Evolutionary conservation across 2,797 vertebrate genomes (phyloP), one percentile per base, ranked within the genome.

Genomic region (Phrynocephalus vlangalii): DNA sequence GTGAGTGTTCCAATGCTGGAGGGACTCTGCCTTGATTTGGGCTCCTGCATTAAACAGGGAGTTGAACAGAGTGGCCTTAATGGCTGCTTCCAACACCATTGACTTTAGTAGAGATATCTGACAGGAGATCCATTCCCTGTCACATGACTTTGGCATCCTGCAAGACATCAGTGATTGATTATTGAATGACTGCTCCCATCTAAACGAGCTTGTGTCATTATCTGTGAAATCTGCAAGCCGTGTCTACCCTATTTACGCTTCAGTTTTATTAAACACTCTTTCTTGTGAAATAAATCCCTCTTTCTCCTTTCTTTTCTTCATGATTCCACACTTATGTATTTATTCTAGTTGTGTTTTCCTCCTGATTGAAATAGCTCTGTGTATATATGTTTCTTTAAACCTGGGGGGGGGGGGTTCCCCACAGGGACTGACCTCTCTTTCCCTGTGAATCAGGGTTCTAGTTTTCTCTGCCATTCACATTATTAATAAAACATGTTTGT

Each of bases 71-170:
- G 6, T 56, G 52, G 52, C 13, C 52, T 56, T 56, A 56, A 10
- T 10, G 52, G 52, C 52, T 13, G 9, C 52, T 56, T 56, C 52
- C 6, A 56, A 63, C 48, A 38, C 60, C 10, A 60, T 44, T 33
- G 82, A 83, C 70, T 83, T 73, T 9, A 52, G 44, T 72, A 50
- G 50, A 73, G 38, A 83, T 73, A 56, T 83, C 11, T 60, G 30
- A 83, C 15, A 60, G 18, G n/a, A 83, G 50, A 6, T 84, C 52
- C 38, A 15, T 60, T 83, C 50, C 52, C 50, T 63, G 22, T 44
- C 70, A 73, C 71, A 56, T 75, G 82, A n/a, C 30, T 84, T 84
- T 63, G 11, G 44, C n/a, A 24, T 75, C 30, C 70, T 38, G 52
- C 30, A 73, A 50, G 82, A 63, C 26, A 63, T 60, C 60, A 75